Base-by-base conservation (phyloP, 2,888 invertebrate genomes). In the Phania funesta region DNA sequence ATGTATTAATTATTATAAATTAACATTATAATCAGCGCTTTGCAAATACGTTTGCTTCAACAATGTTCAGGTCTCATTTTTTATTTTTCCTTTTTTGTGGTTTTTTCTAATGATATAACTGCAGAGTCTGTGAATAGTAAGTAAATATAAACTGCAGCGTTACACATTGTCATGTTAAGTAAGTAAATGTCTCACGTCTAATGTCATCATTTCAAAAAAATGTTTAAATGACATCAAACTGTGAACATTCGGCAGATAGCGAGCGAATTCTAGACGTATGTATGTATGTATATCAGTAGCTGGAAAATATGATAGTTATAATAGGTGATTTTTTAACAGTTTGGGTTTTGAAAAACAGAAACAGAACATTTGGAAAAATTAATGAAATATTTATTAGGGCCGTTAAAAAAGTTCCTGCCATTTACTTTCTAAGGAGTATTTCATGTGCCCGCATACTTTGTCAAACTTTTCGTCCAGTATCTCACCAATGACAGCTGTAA, bases 131-230 rank as follows among this genome's bases (percentile, higher is more conserved):
- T 65, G 24, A 13, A 29, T 44, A 52, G 44, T 52, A 73, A 6
- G 35, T 71, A 38, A 62, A 5, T 20, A 60, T 46, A 38, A 52
- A 64, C 4, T 52, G 8, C 24, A 54, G 48, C 18, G 13, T 35
- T 32, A 46, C 44, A 22, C 35, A 38, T 64, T 32, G 38, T 58
- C 60, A 44, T 32, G 67, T n/a, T n/a, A n/a, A n/a, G n/a, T 76
- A 78, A 78, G 58, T 38, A 78, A 48, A 64, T 71, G 58, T 71
- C 56, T 71, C 71, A 71, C 50, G 58, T 78, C 56, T 71, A n/a
- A 64, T 78, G 56, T 71, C 62, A 78, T 71, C 44, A 77, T 67
- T 60, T 29, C 16, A 48, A n/a, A 24, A 70, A 52, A 68, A 38
- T 35, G 16, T 48, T 67, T 58, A 67, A 76, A 67, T 22, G 22